Evolutionary conservation across 2,888 invertebrate genomes (phyloP).

Genomic region (Harpalus rufipes): DNA sequence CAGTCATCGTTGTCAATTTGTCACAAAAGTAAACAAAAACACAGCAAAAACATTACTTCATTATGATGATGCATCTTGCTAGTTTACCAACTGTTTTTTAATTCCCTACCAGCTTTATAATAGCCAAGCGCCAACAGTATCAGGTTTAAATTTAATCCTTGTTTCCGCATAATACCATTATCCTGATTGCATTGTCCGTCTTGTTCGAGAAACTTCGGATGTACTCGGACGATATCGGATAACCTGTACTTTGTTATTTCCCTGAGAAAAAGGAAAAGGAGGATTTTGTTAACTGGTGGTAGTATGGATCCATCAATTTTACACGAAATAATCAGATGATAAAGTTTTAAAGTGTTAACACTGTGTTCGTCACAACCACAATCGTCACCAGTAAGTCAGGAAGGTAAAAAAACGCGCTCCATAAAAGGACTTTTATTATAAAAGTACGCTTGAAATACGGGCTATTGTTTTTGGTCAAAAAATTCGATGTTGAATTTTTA

Average conservation of each 20-base stretch:
- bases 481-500: no score
- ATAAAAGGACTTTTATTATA: no score
- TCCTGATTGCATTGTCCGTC: constrained; percentile 66
- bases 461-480: no score
- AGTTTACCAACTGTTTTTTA: constrained; percentile 49
- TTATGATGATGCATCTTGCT: constrained; percentile 20
- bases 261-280: background rate
- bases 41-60: background rate
- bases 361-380: no score
- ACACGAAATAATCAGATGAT: no score
- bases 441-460: no score
- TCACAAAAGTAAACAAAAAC: background rate
- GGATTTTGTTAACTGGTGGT: no score
- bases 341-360: no score
- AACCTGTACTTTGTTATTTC: constrained; percentile 15
- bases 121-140: constrained; percentile 53
- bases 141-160: constrained; percentile 64
- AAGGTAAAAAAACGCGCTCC: no score
- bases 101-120: constrained; percentile 52
- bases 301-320: no score
- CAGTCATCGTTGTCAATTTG: background rate
- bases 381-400: no score
- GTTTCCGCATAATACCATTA: constrained; percentile 64
- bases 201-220: constrained; percentile 32
- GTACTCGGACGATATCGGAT: constrained; percentile 38